phyloP scores from a whole-genome alignment of 2,888 invertebrate genomes.

The Hirtodrosophila histrioides region DNA sequence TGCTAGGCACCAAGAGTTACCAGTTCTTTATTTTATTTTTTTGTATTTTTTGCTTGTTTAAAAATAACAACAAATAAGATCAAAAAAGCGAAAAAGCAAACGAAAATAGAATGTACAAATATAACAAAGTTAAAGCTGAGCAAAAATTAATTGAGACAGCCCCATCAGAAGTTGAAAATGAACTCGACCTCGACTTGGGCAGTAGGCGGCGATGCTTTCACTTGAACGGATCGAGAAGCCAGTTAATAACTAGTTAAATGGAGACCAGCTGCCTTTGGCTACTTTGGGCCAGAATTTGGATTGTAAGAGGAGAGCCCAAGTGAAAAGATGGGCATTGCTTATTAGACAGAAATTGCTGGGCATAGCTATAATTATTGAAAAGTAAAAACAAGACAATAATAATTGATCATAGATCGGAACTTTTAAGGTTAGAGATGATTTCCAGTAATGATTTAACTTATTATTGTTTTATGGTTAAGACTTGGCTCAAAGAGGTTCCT shows the following conservation, averaged over 20 bases:
- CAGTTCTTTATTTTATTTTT: slow-evolving; percentile 24
- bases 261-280: neutral
- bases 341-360: no score
- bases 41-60: no score
- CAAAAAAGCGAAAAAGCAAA: slow-evolving; percentile 10
- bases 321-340: no score
- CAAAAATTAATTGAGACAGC: slow-evolving; percentile 23
- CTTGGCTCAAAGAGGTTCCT: no score
- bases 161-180: slow-evolving; percentile 5
- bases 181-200: slow-evolving; percentile 20
- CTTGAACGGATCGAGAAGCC: slow-evolving; percentile 15
- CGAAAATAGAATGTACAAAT: slow-evolving; percentile 27
- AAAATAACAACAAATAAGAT: neutral
- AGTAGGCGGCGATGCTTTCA: slow-evolving; percentile 38
- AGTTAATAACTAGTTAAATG: slow-evolving; percentile 27
- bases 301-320: no score
- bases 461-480: no score
- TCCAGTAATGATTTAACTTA: no score
- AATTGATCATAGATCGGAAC: no score
- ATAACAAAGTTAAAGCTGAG: neutral
- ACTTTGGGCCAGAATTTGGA: neutral
- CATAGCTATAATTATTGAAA: no score
- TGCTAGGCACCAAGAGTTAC: slow-evolving; percentile 46
- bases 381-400: no score
- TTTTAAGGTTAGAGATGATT: no score